These are phyloP conservation scores for Callyntrura guangdongensis DNA, from an alignment of 2,888 invertebrate species.

Conservation along the genomic window DNA sequence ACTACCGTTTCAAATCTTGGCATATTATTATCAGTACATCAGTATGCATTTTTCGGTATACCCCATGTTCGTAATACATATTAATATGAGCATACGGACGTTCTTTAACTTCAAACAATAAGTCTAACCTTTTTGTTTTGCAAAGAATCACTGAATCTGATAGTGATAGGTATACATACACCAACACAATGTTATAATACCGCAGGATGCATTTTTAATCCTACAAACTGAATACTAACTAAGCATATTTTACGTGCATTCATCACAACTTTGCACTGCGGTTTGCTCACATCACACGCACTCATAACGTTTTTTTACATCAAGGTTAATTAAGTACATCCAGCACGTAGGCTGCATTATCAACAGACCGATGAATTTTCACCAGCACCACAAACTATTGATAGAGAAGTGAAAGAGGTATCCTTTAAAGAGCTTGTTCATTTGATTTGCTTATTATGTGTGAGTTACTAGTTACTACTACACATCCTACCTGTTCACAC, in stretches of 20 bases:
- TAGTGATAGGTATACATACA: background rate
- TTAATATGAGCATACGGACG: too few species aligned
- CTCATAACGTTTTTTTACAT: slow-evolving; percentile 45
- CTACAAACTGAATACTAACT: background rate
- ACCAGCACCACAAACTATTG: slow-evolving; percentile 24
- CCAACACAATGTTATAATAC: slow-evolving; percentile 7
- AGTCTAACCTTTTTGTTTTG: background rate
- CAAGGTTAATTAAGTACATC: slow-evolving; percentile 73
- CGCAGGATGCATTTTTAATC: slow-evolving; percentile 13
- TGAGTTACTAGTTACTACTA: background rate
- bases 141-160: background rate
- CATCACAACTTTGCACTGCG: slow-evolving; percentile 35
- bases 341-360: slow-evolving; percentile 72
- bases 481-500: too few species aligned
- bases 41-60: too few species aligned
- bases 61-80: too few species aligned
- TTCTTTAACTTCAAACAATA: background rate
- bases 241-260: background rate
- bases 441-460: background rate
- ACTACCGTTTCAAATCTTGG: background rate
- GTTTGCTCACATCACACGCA: slow-evolving; percentile 28
- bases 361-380: slow-evolving; percentile 70
- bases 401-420: slow-evolving; percentile 30
- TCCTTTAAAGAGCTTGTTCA: slow-evolving; percentile 9
- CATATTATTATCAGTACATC: too few species aligned